Evolutionary conservation across 2,888 invertebrate genomes (phyloP).

Genomic region (Chloroclysta siterata): DNA sequence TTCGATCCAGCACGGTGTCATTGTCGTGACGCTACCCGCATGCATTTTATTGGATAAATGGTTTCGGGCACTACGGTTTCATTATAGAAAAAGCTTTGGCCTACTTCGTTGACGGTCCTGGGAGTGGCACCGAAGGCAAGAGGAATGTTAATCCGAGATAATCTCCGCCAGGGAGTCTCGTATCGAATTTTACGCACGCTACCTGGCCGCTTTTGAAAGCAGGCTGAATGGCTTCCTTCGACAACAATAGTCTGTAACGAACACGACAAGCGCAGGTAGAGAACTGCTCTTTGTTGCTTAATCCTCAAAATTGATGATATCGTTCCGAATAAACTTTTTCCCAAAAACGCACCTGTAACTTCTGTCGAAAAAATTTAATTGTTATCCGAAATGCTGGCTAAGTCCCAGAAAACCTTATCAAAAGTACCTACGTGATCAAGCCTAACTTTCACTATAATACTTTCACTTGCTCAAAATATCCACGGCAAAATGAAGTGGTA

Average conservation of each 20-base stretch:
- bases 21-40: constrained; percentile 68
- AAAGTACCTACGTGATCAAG: constrained; percentile 20
- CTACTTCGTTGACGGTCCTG: constrained; percentile 58
- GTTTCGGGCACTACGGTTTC: constrained; percentile 60
- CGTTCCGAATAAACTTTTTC: constrained; percentile 31
- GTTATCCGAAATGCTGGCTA: constrained; percentile 7
- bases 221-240: constrained; percentile 73
- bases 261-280: constrained; percentile 68
- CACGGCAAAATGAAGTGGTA: constrained; percentile 33
- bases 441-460: constrained; percentile 21
- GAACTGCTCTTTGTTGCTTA: constrained; percentile 56
- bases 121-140: constrained; percentile 55
- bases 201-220: constrained; percentile 75
- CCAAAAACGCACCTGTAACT: constrained; percentile 16
- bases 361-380: neutral
- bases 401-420: constrained; percentile 17
- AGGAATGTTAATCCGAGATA: constrained; percentile 82
- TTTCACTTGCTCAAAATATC: constrained; percentile 28
- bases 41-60: constrained; percentile 79
- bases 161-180: constrained; percentile 68
- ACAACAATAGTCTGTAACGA: constrained; percentile 66
- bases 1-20: constrained; percentile 54
- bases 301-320: constrained; percentile 41
- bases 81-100: constrained; percentile 67
- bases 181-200: constrained; percentile 80